Percentiles rank a stretch among this genome's conserved stretches.
These are phyloP conservation scores for Scomber colias DNA, from an alignment of 2,113 vertebrate species.

Conservation along the genomic window DNA sequence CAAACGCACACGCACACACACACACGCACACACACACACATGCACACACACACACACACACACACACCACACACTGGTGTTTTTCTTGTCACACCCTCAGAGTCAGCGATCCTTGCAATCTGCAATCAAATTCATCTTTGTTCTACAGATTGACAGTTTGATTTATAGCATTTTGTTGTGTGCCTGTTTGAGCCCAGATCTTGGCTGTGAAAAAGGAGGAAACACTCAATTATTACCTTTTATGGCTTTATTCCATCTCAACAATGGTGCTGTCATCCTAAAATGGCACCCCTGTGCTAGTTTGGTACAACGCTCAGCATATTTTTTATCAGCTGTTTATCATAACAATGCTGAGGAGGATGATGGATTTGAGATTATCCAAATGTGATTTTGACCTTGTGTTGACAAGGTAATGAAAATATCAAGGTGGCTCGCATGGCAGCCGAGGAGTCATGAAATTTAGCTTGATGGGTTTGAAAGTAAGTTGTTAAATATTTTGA, in stretches of 20 bases:
- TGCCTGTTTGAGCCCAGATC: constrained; percentile 34
- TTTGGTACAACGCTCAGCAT: constrained; percentile 30
- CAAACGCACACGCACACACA: neutral
- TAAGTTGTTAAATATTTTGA: neutral
- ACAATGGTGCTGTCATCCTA: constrained; percentile 42
- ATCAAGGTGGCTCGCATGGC: neutral
- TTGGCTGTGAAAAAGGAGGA: constrained; percentile 16
- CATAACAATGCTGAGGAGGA: constrained; percentile 31
- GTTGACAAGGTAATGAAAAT: constrained; percentile 10
- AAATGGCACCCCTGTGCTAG: constrained; percentile 13
- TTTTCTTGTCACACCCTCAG: constrained; percentile 38
- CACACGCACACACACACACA: neutral
- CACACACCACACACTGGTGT: neutral
- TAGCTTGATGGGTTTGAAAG: neutral
- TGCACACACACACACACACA: neutral
- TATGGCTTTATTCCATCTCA: constrained; percentile 47
- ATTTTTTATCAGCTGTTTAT: constrained; percentile 45
- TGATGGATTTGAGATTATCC: constrained; percentile 35
- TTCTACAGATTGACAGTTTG: constrained; percentile 73
- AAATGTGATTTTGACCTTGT: constrained; percentile 25
- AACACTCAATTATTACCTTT: constrained; percentile 35
- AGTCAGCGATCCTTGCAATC: constrained; percentile 71
- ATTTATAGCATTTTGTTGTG: constrained; percentile 64
- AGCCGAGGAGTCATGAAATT: neutral
- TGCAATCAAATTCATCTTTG: constrained; percentile 72